These are phyloP conservation scores for Agapostemon virescens DNA, from an alignment of 2,888 invertebrate species.

Conservation along the genomic window DNA sequence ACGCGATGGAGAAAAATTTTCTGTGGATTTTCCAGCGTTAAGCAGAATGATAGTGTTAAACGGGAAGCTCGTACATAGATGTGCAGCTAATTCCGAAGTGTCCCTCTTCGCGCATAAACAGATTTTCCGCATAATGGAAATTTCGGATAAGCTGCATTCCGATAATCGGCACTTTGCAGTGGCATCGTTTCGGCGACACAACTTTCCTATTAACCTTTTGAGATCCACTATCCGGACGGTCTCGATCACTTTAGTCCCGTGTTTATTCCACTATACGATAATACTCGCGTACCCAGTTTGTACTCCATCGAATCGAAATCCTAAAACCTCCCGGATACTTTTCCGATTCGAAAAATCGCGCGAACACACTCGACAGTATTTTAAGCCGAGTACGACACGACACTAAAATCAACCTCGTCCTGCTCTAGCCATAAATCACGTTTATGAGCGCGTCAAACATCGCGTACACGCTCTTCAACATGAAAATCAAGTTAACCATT, in stretches of 20 bases:
- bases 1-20: neutral
- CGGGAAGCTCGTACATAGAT: conserved; percentile 18
- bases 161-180: conserved; percentile 40
- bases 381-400: neutral
- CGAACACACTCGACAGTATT: neutral
- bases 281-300: neutral
- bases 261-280: conserved; percentile 1
- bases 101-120: conserved; percentile 37
- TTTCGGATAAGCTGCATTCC: conserved; percentile 48
- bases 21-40: neutral
- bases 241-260: conserved; percentile 2
- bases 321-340: neutral
- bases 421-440: neutral
- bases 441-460: neutral
- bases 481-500: too few relatives aligned
- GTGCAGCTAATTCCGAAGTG: conserved; percentile 31
- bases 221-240: neutral
- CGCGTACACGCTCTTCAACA: too few relatives aligned
- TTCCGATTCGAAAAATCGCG: neutral
- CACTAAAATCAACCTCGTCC: neutral
- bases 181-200: conserved; percentile 20
- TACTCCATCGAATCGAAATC: neutral
- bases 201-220: conserved; percentile 44
- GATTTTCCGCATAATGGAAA: conserved; percentile 51
- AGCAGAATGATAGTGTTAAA: neutral